phyloP scores from a whole-genome alignment of 2,113 vertebrate species.

The Hystrix brachyura region DNA sequence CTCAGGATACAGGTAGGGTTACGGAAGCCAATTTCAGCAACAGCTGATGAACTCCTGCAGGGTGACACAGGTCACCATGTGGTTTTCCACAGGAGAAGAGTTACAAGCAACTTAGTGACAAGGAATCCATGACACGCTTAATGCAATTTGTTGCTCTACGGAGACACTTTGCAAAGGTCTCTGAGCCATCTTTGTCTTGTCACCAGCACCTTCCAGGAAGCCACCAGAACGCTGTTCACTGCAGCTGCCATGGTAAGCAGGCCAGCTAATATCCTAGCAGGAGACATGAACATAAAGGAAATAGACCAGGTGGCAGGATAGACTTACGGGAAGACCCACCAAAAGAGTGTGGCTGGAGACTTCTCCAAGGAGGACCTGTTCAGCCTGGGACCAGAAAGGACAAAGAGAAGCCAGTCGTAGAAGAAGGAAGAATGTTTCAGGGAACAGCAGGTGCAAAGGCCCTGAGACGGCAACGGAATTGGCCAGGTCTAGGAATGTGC shows the following conservation, averaged over 20 bases:
- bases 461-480: no score
- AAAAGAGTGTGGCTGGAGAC: no score
- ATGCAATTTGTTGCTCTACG: fast-evolving
- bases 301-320: neutral
- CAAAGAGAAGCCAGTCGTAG: neutral
- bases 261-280: no score
- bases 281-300: neutral
- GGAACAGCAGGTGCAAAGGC: neutral
- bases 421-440: neutral
- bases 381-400: neutral
- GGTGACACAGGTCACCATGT: neutral
- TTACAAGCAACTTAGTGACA: neutral
- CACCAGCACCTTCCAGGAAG: neutral
- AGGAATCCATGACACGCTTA: fast-evolving
- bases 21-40: no score
- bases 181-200: neutral
- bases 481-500: neutral
- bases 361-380: neutral
- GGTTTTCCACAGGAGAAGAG: neutral
- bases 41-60: neutral
- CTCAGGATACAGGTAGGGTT: fast-evolving
- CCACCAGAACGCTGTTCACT: neutral
- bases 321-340: neutral
- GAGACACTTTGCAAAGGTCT: neutral
- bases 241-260: neutral